Base-by-base conservation (phyloP, 2,888 invertebrate species). In the Rhagium mordax region DNA sequence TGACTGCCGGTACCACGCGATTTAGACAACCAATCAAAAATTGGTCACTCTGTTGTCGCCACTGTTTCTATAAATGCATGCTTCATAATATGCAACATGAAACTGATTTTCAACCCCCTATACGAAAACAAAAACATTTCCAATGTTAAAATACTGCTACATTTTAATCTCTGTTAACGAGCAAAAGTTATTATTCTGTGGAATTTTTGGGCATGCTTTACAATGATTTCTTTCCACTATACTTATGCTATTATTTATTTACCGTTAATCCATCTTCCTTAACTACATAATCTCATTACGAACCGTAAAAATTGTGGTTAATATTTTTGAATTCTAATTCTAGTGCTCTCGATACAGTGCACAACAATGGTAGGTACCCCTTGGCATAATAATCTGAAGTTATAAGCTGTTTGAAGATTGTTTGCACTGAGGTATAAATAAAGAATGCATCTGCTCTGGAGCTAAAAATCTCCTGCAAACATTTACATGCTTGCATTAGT, bases 271-370 rank as follows among this genome's bases (percentile, higher is more conserved):
- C 55, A 24, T 57, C n/a, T 24, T 57, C 1, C n/a, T 8, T 15
- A 15, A 3, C 41, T 41, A n/a, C 8, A 16, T 57, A 57, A 57
- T 57, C 55, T 57, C 27, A 57, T 57, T 57, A 15, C 15, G 6
- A 27, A 6, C 24, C n/a, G 15, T 27, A 24, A 15, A n/a, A 57
- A 27, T 41, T 41, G 55, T 16, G 55, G 55, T 27, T 57, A 57
- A 57, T 57, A 57, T 57, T 57, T 57, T 57, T n/a, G 55, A 57
- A 57, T 57, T 57, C 4, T 57, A 57, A 57, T 57, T 57, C 55
- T 15, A 57, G 55, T 57, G 55, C 55, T 57, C 15, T 15, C 55
- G 27, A 57, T 57, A 57, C 55, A 57, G 7, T 57, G 55, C 55
- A 27, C 55, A 57, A 57, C 55, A 57, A 55, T 55, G n/a, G n/a